Conservation (phyloP, 2,888 invertebrate species). For the Latheticus oryzae region DNA sequence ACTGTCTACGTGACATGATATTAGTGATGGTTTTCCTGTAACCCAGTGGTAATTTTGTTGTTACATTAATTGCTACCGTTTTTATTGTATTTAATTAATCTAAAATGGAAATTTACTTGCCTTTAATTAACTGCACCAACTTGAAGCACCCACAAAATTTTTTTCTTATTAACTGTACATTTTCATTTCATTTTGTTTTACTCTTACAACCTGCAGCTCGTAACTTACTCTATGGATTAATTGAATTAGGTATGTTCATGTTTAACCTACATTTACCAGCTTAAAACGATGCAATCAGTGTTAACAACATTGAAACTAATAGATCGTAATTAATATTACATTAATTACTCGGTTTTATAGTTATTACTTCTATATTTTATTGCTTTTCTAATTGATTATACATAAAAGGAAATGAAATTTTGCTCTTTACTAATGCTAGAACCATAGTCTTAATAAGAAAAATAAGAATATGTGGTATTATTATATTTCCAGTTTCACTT, state of each 20-base stretch:
- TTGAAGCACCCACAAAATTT: too few relatives aligned
- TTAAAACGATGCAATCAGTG: slow-evolving; percentile 29
- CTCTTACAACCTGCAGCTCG: too few relatives aligned
- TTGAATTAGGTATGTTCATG: background rate
- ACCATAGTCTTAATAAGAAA: too few relatives aligned
- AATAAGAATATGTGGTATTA: too few relatives aligned
- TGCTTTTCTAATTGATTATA: too few relatives aligned
- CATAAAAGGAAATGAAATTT: too few relatives aligned
- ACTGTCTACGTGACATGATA: slow-evolving; percentile 45
- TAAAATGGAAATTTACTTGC: slow-evolving; percentile 43
- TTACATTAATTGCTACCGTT: slow-evolving; percentile 56
- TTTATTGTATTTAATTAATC: slow-evolving; percentile 50
- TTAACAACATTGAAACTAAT: slow-evolving; percentile 47
- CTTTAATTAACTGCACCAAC: slow-evolving; percentile 20
- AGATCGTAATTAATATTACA: slow-evolving; percentile 16
- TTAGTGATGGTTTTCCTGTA: slow-evolving; percentile 54
- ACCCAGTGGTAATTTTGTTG: slow-evolving; percentile 55
- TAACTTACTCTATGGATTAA: too few relatives aligned
- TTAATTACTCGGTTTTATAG: slow-evolving; percentile 15
- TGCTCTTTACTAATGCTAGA: too few relatives aligned
- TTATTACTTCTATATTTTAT: slow-evolving; percentile 16
- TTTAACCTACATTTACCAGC: slow-evolving; percentile 11
- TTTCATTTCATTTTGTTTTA: too few relatives aligned
- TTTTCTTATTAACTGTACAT: too few relatives aligned
- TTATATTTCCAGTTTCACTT: too few relatives aligned